These are phyloP conservation scores for Amphipyra berbera DNA, from an alignment of 2,888 invertebrate species.

Conservation along the genomic window DNA sequence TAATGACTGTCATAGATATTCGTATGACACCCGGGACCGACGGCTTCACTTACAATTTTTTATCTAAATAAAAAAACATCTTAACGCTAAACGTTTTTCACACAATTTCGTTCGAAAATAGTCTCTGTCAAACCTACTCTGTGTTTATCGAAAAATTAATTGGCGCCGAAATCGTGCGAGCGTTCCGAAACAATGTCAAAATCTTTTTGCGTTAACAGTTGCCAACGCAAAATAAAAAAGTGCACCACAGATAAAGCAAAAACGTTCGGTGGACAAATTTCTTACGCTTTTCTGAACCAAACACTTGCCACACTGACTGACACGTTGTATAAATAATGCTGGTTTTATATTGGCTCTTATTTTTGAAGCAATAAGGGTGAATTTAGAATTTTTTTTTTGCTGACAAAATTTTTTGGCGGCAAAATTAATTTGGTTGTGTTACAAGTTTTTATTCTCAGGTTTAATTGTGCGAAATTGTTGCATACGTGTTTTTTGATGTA, in stretches of 20 bases:
- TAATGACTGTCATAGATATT: no score
- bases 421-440: constrained; percentile 60
- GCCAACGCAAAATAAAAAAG: constrained; percentile 73
- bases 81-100: neutral
- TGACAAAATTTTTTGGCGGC: constrained; percentile 3
- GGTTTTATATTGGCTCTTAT: constrained; percentile 8
- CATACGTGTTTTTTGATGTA: constrained; percentile 76
- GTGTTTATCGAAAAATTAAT: constrained; percentile 75
- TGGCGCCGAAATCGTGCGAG: constrained; percentile 81
- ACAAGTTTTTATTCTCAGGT: constrained; percentile 78
- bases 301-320: constrained; percentile 42
- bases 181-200: constrained; percentile 83
- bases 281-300: constrained; percentile 81
- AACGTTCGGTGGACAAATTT: constrained; percentile 82
- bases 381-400: constrained; percentile 23
- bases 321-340: neutral
- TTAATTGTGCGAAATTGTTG: constrained; percentile 86
- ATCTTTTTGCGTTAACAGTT: constrained; percentile 82
- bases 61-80: no score
- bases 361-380: neutral
- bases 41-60: no score
- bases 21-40: no score
- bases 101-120: neutral
- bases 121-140: constrained; percentile 60
- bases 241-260: constrained; percentile 65